Base-by-base conservation (phyloP, 2,797 vertebrate species). In the Bufotes viridis region DNA sequence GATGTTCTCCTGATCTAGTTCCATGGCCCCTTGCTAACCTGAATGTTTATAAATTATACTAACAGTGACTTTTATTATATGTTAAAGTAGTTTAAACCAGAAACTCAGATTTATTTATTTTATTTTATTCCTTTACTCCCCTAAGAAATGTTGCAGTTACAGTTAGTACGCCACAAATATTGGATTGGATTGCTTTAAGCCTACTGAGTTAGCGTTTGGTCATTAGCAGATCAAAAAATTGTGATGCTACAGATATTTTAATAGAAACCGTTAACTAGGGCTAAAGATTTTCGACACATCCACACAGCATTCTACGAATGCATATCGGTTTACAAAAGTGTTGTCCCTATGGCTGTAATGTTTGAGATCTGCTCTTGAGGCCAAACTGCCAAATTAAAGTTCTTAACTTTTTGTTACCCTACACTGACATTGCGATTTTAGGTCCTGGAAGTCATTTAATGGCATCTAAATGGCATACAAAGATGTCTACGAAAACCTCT, bases 41-140 rank as follows among this genome's bases (percentile, higher is more conserved):
- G 87, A 88, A 85, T 85, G 87, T 88, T 88, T 85, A 88, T 88
- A 85, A 88, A 88, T 88, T 85, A 88, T 81, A 63, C 65, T 85
- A 85, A 85, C 76, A 85, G 58, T 85, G 82, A 88, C 87, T 88
- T 88, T 85, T 85, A 88, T 85, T 88, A 85, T 80, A 88, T 65
- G 82, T 63, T 88, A 24, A 63, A 85, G 82, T 75, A 75, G 78
- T 85, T 88, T 80, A 72, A 57, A 88, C 63, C 63, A 86, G 75
- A 70, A 84, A 79, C 75, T 67, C 55, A 79, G 76, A 85, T 78
- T 85, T 58, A 7, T 53, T 29, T 79, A 80, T 29, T 82, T 87
- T 83, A 55, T 51, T 83, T 87, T 87, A 57, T 49, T 61, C 34
- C 20, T 79, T 79, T 72, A 78, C 61, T 82, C 34, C 58, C 61